Evolutionary conservation across 2,797 vertebrate species (phyloP).

Genomic region (Mormyrops boulengeri): DNA sequence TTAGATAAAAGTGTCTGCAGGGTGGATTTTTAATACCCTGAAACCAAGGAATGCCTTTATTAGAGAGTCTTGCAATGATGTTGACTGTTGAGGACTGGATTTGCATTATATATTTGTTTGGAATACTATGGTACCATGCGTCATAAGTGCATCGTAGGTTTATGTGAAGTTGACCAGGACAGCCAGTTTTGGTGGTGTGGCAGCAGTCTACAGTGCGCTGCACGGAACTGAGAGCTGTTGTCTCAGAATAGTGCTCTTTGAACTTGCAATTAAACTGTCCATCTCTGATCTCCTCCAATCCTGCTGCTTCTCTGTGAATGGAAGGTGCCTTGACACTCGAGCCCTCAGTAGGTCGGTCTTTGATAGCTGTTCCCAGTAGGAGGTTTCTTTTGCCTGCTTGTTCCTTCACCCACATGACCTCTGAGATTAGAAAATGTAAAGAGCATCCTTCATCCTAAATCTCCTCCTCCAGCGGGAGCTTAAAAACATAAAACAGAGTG

Average conservation of each 20-base stretch:
- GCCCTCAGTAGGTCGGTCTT: background rate
- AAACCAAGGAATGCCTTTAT: background rate
- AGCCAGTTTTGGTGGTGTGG: background rate
- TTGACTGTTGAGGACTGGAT: background rate
- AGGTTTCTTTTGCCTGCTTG: background rate
- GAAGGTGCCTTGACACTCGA: background rate
- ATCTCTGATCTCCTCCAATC: background rate
- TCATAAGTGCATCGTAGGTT: too few relatives aligned
- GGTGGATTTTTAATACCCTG: background rate
- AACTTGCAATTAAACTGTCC: background rate
- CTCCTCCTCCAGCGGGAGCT: background rate
- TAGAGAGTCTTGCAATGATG: background rate
- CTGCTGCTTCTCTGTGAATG: background rate
- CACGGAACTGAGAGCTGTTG: background rate
- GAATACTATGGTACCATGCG: background rate
- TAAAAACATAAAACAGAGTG: background rate
- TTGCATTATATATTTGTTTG: background rate
- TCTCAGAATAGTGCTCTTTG: background rate
- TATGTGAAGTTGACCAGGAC: background rate
- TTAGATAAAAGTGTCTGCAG: background rate
- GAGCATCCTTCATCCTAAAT: background rate
- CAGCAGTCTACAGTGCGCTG: background rate
- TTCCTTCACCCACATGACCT: background rate
- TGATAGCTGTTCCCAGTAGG: background rate
- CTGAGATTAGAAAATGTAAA: background rate